Evolutionary conservation across 2,113 vertebrate species (phyloP), one percentile per base, ranked within the genome.

Genomic region (Trematomus loennbergii): DNA sequence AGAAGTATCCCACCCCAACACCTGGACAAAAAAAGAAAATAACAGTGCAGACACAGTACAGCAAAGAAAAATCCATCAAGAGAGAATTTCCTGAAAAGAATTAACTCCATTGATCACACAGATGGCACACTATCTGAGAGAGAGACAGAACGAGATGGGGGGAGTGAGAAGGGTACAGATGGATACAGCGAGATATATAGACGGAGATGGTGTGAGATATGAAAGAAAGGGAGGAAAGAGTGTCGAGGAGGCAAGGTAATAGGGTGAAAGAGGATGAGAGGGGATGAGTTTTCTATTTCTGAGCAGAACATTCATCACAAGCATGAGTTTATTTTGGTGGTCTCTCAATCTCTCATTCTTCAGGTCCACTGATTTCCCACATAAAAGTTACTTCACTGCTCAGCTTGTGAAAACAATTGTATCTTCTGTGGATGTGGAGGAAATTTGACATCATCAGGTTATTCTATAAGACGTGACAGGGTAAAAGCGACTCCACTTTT

Each of bases 261-360:
- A 72, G 75, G 87, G 81, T 75, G 80, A 84, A 65, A 60, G 73
- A 78, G 85, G 77, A 79, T 33, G 73, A 90, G 84, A 88, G 84
- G 83, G 86, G 79, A 91, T 91, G 88, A 81, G 88, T 75, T 87
- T 93, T 92, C 92, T 91, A 93, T 94, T 92, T 93, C 82, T 48
- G 90, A 88, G 87, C 81, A 9, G 60, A 75, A 55, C 87, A 92
- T 92, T 93, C 77, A 92, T 94, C 91, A 94, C 58, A 68, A 80
- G 79, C 68, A 68, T 20, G 72, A 83, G 83, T 88, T 87, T 91
- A 91, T 89, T 93, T 89, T 83, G 78, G 87, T 87, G 82, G 77
- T 73, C 81, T 83, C 65, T 79, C 79, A 45, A 18, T 91, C 81
- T 81, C 63, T 71, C 18, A 22, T 66, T 68, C 61, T 79, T 72